Percentiles rank a stretch among this genome's conserved stretches.
Evolutionary conservation across 2,888 invertebrate genomes (phyloP).

Genomic region (Sialis lutaria): DNA sequence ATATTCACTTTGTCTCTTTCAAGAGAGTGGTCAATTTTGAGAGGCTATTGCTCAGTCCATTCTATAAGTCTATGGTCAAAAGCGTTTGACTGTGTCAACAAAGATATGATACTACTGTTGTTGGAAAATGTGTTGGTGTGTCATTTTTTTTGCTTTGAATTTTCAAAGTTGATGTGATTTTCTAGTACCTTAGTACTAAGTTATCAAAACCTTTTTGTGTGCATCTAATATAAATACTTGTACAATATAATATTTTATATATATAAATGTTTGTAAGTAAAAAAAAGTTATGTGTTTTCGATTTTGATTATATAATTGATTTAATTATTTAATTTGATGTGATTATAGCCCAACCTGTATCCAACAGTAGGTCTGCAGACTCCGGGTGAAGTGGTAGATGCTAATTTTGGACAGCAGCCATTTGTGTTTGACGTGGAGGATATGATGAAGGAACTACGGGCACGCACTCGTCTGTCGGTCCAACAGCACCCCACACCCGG

Average conservation of each 20-base stretch:
- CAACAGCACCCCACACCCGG: conserved; percentile 75
- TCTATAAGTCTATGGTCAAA: too few relatives aligned
- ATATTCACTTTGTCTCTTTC: too few relatives aligned
- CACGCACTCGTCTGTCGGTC: conserved; percentile 66
- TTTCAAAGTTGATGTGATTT: neutral
- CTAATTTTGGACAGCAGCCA: conserved; percentile 95
- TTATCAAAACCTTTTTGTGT: neutral
- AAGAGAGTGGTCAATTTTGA: too few relatives aligned
- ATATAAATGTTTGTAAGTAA: too few relatives aligned
- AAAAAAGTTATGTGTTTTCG: too few relatives aligned
- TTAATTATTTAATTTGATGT: neutral
- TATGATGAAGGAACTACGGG: conserved; percentile 83
- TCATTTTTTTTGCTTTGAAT: neutral
- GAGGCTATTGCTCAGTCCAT: too few relatives aligned
- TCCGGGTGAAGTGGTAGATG: conserved; percentile 94
- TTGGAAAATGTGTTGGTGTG: too few relatives aligned
- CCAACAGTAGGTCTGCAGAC: conserved; percentile 98
- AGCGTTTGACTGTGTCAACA: too few relatives aligned
- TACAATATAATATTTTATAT: too few relatives aligned
- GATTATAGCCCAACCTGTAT: conserved; percentile 44
- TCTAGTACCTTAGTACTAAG: neutral
- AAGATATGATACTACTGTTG: too few relatives aligned
- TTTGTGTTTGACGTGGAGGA: conserved; percentile 97
- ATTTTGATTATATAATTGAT: too few relatives aligned
- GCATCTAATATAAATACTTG: too few relatives aligned